Evolutionary conservation across 2,113 vertebrate species (phyloP).

Genomic region (Hydrolagus affinis): DNA sequence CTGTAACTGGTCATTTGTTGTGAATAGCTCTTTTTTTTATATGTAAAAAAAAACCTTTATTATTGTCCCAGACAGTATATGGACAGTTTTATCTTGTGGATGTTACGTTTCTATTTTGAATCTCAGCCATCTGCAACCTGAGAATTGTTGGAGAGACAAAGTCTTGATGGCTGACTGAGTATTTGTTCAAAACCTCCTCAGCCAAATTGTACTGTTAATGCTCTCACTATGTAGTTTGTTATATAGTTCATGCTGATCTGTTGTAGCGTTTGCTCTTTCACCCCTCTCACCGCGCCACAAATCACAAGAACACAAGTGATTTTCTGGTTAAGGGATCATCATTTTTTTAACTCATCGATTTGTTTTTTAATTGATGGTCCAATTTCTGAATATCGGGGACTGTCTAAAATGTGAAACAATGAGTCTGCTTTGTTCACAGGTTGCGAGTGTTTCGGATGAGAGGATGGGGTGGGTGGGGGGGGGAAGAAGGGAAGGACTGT

Average conservation of each 20-base stretch:
- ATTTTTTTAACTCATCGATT: too few species aligned
- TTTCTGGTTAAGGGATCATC: too few species aligned
- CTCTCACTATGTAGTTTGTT: background rate
- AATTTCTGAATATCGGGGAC: too few species aligned
- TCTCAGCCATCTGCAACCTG: background rate
- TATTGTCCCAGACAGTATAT: constrained; percentile 13
- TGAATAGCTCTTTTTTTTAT: background rate
- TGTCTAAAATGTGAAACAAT: too few species aligned
- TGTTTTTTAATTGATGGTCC: too few species aligned
- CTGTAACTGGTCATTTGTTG: background rate
- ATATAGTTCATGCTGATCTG: background rate
- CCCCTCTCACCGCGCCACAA: background rate
- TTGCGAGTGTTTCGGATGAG: too few species aligned
- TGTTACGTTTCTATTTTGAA: background rate
- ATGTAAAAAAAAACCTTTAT: background rate
- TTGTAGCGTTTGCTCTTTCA: background rate
- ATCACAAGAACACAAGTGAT: too few species aligned
- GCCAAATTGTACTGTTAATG: background rate
- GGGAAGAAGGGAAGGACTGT: too few species aligned
- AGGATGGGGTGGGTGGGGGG: too few species aligned
- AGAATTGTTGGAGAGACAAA: background rate
- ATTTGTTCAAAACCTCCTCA: background rate
- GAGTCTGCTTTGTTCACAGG: too few species aligned
- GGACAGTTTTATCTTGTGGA: background rate
- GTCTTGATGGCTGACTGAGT: background rate